Evolutionary conservation across 2,113 vertebrate genomes (phyloP).

Genomic region (Meriones unguiculatus): DNA sequence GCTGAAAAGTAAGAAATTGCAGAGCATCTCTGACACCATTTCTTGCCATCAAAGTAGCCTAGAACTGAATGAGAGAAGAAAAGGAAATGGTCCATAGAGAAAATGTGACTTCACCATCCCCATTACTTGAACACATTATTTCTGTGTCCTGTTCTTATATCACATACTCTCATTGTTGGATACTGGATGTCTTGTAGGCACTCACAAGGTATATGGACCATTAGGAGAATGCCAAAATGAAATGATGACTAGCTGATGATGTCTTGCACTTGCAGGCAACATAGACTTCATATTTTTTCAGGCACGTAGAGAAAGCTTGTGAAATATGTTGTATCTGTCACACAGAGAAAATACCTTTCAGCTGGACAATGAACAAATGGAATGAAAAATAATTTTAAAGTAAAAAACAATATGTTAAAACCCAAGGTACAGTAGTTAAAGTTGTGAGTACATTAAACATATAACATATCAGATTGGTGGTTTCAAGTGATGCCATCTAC

Average conservation of each 20-base stretch:
- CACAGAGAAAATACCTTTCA: not conserved
- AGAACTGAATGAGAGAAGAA: slow-evolving; percentile 18
- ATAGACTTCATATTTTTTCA: slow-evolving; percentile 57
- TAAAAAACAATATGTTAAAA: not conserved
- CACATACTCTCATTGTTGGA: slow-evolving; percentile 21
- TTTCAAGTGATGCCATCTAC: not conserved
- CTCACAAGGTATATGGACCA: not conserved
- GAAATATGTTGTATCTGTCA: slow-evolving; percentile 33
- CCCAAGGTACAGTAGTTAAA: not conserved
- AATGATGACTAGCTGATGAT: slow-evolving; percentile 53
- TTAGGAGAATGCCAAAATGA: slow-evolving; percentile 24
- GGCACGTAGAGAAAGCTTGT: not conserved
- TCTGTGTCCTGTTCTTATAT: slow-evolving; percentile 1
- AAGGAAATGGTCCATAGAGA: slow-evolving; percentile 22
- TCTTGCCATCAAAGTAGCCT: slow-evolving; percentile 14
- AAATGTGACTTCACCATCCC: slow-evolving; percentile 57
- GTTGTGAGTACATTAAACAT: not conserved
- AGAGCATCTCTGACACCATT: not conserved
- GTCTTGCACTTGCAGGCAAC: slow-evolving; percentile 22
- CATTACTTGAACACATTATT: slow-evolving; percentile 35
- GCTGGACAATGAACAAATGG: slow-evolving; percentile 20
- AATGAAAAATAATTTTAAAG: slow-evolving; percentile 51
- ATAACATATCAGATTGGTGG: not conserved
- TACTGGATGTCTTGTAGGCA: not conserved
- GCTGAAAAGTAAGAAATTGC: slow-evolving; percentile 46